These are phyloP conservation scores for Blennius ocellaris DNA, from an alignment of 2,113 vertebrate genomes.

Conservation along the genomic window DNA sequence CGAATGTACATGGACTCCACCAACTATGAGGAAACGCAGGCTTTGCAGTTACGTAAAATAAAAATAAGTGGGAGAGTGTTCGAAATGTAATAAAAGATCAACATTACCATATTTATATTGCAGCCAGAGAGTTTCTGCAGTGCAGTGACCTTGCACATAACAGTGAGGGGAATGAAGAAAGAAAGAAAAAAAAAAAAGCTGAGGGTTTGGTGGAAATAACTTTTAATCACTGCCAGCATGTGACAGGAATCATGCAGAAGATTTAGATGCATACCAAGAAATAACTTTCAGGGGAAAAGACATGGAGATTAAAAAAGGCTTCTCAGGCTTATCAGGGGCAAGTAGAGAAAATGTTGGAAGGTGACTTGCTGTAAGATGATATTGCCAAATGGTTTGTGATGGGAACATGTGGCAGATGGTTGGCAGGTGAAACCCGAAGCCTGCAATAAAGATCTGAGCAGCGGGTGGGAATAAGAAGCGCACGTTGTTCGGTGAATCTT, in stretches of 20 bases:
- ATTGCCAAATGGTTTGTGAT: constrained; percentile 1
- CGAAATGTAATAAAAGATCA: constrained; percentile 16
- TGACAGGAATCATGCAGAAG: not conserved
- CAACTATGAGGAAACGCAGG: constrained; percentile 13
- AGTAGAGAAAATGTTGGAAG: not conserved
- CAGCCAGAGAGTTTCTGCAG: not conserved
- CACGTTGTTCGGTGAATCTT: too few species aligned
- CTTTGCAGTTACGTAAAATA: constrained; percentile 18
- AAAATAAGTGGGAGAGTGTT: constrained; percentile 11
- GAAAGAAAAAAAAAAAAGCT: not conserved
- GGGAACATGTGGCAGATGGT: not conserved
- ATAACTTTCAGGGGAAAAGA: too few species aligned
- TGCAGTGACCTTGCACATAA: not conserved
- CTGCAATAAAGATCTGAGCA: not conserved
- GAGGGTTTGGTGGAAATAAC: not conserved
- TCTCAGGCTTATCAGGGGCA: not conserved
- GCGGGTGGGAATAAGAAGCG: not conserved
- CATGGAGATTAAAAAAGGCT: not conserved
- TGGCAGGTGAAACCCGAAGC: not conserved
- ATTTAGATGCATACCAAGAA: not conserved
- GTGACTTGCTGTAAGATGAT: not conserved
- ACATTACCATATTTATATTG: not conserved
- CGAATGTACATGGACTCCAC: not conserved
- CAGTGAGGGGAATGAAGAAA: not conserved
- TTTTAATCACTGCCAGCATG: not conserved